Evolutionary conservation across 2,113 vertebrate species (phyloP).

Genomic region (Nansenia antarctica): DNA sequence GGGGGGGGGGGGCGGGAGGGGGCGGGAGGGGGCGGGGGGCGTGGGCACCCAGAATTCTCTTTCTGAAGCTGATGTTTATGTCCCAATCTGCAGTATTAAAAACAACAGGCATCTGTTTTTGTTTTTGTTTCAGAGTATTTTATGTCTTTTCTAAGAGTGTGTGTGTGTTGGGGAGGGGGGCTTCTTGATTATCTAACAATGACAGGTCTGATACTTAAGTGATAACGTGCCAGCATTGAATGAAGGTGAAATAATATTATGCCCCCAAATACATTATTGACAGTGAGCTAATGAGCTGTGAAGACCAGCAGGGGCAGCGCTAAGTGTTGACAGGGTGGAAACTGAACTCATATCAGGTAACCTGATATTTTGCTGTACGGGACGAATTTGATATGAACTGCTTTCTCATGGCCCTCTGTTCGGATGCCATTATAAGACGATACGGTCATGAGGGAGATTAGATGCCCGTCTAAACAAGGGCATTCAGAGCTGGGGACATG

Average conservation of each 20-base stretch:
- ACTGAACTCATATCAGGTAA: conserved; percentile 71
- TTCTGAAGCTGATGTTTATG: conserved; percentile 70
- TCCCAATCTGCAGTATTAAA: conserved; percentile 64
- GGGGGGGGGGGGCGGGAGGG: no score
- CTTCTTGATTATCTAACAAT: conserved; percentile 67
- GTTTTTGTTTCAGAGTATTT: conserved; percentile 74
- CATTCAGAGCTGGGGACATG: conserved; percentile 61
- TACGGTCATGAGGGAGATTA: conserved; percentile 64
- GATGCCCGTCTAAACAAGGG: conserved; percentile 50
- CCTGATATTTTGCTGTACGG: conserved; percentile 71
- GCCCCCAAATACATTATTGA: conserved; percentile 50
- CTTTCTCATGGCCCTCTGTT: conserved; percentile 66
- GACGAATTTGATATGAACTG: conserved; percentile 70
- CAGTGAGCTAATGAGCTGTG: conserved; percentile 51
- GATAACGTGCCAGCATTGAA: conserved; percentile 64
- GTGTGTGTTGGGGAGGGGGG: no score
- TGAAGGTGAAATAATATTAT: conserved; percentile 58
- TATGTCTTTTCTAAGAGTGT: conserved; percentile 73
- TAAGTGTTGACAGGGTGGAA: conserved; percentile 71
- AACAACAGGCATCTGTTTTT: conserved; percentile 25
- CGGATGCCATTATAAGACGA: conserved; percentile 69
- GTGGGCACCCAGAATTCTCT: conserved; percentile 58
- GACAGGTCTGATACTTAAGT: conserved; percentile 65
- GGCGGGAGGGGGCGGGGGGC: no score
- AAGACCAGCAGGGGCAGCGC: conserved; percentile 58